Evolutionary conservation across 2,888 invertebrate genomes (phyloP).

Genomic region (Eupithecia pulchellata): DNA sequence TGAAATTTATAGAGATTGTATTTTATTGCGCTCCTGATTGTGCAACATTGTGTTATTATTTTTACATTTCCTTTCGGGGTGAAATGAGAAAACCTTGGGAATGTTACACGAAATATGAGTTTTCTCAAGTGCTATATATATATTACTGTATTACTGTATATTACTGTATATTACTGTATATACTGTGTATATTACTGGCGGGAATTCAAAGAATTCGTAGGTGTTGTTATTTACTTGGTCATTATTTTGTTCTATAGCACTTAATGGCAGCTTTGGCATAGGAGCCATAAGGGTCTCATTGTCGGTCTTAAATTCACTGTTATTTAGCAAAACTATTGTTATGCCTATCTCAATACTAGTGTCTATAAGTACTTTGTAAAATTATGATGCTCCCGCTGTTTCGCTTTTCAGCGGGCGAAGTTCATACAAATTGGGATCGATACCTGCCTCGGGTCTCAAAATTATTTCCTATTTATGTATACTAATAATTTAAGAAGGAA

Average conservation of each 20-base stretch:
- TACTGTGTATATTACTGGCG: constrained; percentile 6
- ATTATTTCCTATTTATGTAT: too few species aligned
- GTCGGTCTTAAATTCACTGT: neutral
- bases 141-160: too few species aligned
- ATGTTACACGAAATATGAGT: constrained; percentile 1
- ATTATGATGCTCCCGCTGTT: too few species aligned
- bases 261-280: neutral
- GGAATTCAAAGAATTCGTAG: neutral
- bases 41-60: constrained; percentile 17
- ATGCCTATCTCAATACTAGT: too few species aligned
- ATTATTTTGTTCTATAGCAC: neutral
- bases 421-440: too few species aligned
- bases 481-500: too few species aligned
- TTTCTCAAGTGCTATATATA: neutral
- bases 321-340: neutral
- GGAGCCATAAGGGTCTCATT: neutral
- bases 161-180: too few species aligned
- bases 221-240: constrained; percentile 1
- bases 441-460: too few species aligned
- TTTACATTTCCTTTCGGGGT: constrained; percentile 14
- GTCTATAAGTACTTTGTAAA: too few species aligned
- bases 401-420: too few species aligned
- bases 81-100: constrained; percentile 9
- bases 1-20: constrained; percentile 13
- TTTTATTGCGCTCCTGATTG: constrained; percentile 8